Conservation (phyloP, 2,888 invertebrate genomes). For the Orthonychiurus folsomi region DNA sequence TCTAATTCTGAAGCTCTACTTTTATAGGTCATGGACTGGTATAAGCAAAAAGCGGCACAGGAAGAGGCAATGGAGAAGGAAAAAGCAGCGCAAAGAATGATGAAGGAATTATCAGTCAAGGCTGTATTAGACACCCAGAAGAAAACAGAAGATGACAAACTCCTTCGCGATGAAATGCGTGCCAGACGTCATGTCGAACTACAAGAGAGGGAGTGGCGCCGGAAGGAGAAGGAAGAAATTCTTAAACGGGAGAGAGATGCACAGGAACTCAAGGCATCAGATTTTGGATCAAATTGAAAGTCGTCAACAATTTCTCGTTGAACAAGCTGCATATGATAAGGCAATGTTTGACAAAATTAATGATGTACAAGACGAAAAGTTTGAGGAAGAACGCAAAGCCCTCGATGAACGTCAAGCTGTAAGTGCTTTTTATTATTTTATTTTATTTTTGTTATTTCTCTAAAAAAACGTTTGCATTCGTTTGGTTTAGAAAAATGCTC, state of each 20-base stretch:
- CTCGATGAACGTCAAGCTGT: conserved; percentile 25
- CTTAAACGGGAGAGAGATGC: conserved; percentile 22
- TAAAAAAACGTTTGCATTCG: too few species aligned
- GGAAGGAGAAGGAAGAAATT: conserved; percentile 25
- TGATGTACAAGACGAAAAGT: conserved; percentile 26
- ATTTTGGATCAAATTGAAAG: conserved; percentile 33
- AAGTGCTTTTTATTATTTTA: too few species aligned
- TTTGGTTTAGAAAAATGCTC: conserved; percentile 24
- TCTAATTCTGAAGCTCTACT: not conserved
- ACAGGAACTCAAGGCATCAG: conserved; percentile 22
- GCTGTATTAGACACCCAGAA: conserved; percentile 29
- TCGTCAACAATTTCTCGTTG: conserved; percentile 26
- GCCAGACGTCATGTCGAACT: conserved; percentile 31
- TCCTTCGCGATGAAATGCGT: conserved; percentile 34
- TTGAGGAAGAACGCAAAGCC: conserved; percentile 28
- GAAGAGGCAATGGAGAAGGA: conserved; percentile 27
- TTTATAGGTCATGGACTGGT: conserved; percentile 8
- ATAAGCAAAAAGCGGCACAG: conserved; percentile 28
- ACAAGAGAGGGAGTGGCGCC: conserved; percentile 38
- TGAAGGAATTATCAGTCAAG: conserved; percentile 23
- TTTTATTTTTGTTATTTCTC: too few species aligned
- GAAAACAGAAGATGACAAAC: conserved; percentile 27
- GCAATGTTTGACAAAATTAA: conserved; percentile 32
- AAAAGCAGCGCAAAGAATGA: conserved; percentile 19
- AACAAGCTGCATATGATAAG: conserved; percentile 37